Evolutionary conservation across 2,113 vertebrate genomes (phyloP).

Genomic region (Cheirogaleus medius): DNA sequence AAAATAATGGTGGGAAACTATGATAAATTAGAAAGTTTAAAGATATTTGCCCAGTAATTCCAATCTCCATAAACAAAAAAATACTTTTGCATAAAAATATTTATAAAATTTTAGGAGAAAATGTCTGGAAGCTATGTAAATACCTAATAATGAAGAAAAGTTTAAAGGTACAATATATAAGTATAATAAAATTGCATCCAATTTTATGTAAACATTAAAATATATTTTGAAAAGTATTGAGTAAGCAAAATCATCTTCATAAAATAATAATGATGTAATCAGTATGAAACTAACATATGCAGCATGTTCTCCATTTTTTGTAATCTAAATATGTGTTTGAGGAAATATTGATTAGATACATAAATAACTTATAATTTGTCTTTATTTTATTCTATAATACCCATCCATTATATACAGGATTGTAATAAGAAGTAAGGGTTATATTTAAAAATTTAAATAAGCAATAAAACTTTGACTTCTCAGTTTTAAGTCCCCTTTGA

Average conservation of each 20-base stretch:
- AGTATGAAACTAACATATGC: not conserved
- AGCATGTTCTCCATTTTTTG: not conserved
- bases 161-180: not conserved
- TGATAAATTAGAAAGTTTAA: not conserved
- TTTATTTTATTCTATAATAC: not conserved
- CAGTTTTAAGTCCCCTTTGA: not conserved
- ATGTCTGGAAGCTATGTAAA: not conserved
- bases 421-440: not conserved
- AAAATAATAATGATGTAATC: not conserved
- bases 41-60: not conserved
- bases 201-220: not conserved
- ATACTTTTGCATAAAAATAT: not conserved
- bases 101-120: not conserved
- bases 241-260: not conserved
- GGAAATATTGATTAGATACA: too few relatives aligned
- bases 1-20: not conserved
- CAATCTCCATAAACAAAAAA: not conserved
- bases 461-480: not conserved
- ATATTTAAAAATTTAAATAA: not conserved
- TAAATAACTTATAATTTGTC: not conserved
- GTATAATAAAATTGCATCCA: not conserved
- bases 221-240: not conserved
- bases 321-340: not conserved
- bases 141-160: not conserved
- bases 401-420: not conserved